Base-by-base conservation (phyloP, 2,888 invertebrate species). In the Caenorhabditis angaria region DNA sequence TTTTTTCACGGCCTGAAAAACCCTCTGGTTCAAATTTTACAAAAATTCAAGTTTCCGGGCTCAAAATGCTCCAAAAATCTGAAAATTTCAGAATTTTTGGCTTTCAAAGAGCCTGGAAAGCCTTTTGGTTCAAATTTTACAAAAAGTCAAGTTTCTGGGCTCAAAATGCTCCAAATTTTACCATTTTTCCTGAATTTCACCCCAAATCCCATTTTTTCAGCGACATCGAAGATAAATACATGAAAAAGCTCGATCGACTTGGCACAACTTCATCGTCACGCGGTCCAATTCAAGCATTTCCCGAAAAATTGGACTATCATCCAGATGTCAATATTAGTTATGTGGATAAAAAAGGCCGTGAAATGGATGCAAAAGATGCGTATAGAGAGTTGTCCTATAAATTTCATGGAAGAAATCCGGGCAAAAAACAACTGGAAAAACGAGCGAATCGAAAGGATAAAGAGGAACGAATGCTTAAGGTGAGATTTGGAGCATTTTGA, bases 321-420 rank as follows among this genome's bases (percentile, higher is more conserved):
- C 87, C 87, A 22, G 82, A 83, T 95, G 77, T 81, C 3, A 57
- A 70, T 56, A 61, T 73, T 24, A 65, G 63, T 54, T 99, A 99
- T 88, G 94, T 95, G 78, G 97, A 99, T 89, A 96, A 97, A 88
- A 93, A 94, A 87, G 99, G 99, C 0, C 92, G 94, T 65, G 91
- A 93, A 82, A 91, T 99, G 70, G 93, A 93, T 85, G 92, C 93
- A 65, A 99, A 99, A 89, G 97, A 99, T 90, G 97, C 99, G 57
- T 97, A 97, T 90, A 84, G 90, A 50, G 88, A 88, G 71, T 83
- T 90, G 20, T 89, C 89, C 85, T 85, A 83, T 78, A 87, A 87
- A 90, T 99, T 99, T 90, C 99, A 99, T 90, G 99, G 99, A 61
- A 97, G 99, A 90, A 96, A 96, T 1, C 96, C 97, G 24, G 97